Evolutionary conservation across 1,140 invertebrate genomes (phyloP).

Genomic region (Ceratitis capitata): DNA sequence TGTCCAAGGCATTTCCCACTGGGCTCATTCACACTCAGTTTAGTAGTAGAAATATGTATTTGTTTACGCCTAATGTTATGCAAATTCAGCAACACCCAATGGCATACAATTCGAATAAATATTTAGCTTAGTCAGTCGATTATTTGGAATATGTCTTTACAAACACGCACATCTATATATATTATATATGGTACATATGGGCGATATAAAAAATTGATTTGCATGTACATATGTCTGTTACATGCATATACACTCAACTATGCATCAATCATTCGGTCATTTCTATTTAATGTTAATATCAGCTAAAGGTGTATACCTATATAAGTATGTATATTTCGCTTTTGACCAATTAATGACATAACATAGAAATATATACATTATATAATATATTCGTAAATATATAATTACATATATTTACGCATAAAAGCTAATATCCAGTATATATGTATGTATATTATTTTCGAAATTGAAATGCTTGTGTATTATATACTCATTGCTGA

Average conservation of each 20-base stretch:
- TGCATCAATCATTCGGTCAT: not conserved
- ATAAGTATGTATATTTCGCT: too few relatives aligned
- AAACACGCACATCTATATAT: not conserved
- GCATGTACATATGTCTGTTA: not conserved
- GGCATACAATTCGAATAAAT: constrained; percentile 3
- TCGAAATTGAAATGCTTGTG: not conserved
- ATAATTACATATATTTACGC: not conserved
- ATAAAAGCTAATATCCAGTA: too few relatives aligned
- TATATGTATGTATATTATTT: not conserved
- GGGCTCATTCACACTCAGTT: not conserved
- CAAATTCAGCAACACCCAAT: not conserved
- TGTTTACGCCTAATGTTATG: not conserved
- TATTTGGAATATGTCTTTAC: not conserved
- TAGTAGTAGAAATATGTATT: not conserved
- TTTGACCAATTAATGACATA: not conserved
- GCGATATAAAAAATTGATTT: too few relatives aligned
- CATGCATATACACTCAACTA: not conserved
- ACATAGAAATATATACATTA: not conserved
- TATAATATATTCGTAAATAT: not conserved
- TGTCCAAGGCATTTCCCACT: too few relatives aligned
- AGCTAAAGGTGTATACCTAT: not conserved
- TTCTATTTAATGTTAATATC: not conserved
- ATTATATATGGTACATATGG: too few relatives aligned
- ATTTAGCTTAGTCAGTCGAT: constrained; percentile 11
- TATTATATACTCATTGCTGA: not conserved